Evolutionary conservation across 2,888 invertebrate species (phyloP).

Genomic region (Axea sp.): DNA sequence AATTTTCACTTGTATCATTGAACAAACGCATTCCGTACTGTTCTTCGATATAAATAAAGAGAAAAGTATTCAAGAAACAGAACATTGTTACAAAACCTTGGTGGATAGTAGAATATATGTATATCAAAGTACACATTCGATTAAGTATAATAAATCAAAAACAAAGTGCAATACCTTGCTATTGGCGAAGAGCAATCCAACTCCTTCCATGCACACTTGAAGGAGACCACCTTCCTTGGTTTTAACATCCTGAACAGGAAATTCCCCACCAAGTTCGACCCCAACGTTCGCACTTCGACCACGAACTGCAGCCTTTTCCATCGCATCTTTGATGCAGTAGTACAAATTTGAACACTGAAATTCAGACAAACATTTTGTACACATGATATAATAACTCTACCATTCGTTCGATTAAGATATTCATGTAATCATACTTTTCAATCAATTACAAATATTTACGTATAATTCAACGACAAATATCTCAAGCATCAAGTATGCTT

Average conservation of each 20-base stretch:
- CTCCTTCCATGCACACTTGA: conserved; percentile 99
- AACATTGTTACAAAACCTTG: conserved; percentile 41
- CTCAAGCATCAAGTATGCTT: too few relatives aligned
- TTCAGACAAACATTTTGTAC: neutral
- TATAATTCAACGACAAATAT: too few relatives aligned
- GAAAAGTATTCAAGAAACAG: conserved; percentile 39
- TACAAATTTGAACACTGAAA: conserved; percentile 97
- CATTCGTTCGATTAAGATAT: too few relatives aligned
- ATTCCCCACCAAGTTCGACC: conserved; percentile 94
- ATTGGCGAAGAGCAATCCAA: conserved; percentile 98
- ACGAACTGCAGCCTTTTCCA: conserved; percentile 90
- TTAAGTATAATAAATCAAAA: conserved; percentile 17
- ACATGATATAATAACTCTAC: too few relatives aligned
- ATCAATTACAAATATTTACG: too few relatives aligned
- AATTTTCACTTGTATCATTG: conserved; percentile 22
- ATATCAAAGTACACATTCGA: conserved; percentile 51
- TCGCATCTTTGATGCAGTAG: conserved; percentile 98
- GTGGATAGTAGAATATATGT: conserved; percentile 38
- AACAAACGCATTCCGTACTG: conserved; percentile 38
- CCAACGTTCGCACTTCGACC: conserved; percentile 88
- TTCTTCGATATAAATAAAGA: conserved; percentile 39
- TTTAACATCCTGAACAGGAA: conserved; percentile 98
- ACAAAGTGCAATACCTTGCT: conserved; percentile 92
- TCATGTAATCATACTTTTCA: too few relatives aligned
- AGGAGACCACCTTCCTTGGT: conserved; percentile 98